A percentile compares a stretch with the other conserved stretches of the same genome.
These are phyloP conservation scores for Indri indri DNA, from an alignment of 2,113 vertebrate species.

Conservation along the genomic window DNA sequence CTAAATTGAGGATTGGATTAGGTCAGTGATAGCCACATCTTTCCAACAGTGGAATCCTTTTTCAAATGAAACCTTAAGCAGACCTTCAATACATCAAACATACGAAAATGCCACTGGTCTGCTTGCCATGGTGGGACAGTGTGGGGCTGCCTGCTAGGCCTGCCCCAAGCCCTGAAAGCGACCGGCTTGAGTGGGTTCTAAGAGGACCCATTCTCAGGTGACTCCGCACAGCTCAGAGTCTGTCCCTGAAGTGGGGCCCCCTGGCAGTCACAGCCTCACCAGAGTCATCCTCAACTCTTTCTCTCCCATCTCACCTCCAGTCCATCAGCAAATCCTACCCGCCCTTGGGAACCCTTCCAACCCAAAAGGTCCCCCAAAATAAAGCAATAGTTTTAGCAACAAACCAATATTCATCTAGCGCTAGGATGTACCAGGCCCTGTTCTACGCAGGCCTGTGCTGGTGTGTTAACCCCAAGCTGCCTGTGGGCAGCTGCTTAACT, in stretches of 20 bases:
- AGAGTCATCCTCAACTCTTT: rapidly evolving
- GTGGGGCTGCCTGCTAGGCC: background rate
- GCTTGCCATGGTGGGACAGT: rapidly evolving
- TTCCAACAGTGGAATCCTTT: background rate
- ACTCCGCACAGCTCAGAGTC: background rate
- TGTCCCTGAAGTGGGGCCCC: background rate
- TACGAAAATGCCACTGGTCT: background rate
- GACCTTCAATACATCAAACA: background rate
- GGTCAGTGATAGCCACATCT: background rate
- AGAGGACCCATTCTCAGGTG: no score
- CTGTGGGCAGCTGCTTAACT: background rate
- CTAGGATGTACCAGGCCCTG: background rate
- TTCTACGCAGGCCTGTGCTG: background rate
- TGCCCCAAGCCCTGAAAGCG: background rate
- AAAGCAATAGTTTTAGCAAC: background rate
- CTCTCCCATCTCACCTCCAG: background rate
- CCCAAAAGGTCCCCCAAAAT: background rate
- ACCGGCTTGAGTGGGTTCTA: background rate
- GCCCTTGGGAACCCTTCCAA: background rate
- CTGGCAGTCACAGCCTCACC: background rate
- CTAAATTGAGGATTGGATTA: background rate
- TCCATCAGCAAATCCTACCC: background rate
- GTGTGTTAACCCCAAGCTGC: background rate
- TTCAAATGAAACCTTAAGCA: background rate
- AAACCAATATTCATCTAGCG: background rate